Percentiles rank a stretch among this genome's conserved stretches.
These are phyloP conservation scores for Pelagia noctiluca DNA, from an alignment of 30 jellyfish, hydroid and myxozoan genomes.

Conservation along the genomic window DNA sequence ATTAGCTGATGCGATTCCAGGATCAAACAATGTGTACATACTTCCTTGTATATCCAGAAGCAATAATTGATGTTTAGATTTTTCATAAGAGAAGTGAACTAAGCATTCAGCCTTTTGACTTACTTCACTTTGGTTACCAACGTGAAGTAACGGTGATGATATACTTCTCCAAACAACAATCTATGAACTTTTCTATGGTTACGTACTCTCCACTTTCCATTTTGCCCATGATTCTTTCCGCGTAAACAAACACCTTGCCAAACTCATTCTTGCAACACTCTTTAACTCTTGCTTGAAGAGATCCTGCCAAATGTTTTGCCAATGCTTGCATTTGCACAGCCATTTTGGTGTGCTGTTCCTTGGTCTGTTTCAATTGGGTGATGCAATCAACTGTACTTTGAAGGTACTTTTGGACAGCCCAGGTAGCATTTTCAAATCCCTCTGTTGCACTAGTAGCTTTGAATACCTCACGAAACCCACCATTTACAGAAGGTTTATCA, in stretches of 20 bases:
- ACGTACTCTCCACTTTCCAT: not conserved
- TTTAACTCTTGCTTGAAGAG: not conserved
- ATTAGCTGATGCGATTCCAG: conserved; percentile 30
- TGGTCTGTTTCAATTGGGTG: not conserved
- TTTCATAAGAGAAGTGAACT: too few relatives aligned
- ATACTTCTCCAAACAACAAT: too few relatives aligned
- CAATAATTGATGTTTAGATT: conserved; percentile 36
- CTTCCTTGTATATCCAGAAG: conserved; percentile 56
- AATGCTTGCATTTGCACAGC: conserved; percentile 8
- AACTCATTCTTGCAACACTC: not conserved
- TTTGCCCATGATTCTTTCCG: not conserved
- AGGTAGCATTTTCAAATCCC: not conserved
- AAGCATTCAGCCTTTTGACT: too few relatives aligned
- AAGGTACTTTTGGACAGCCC: conserved; percentile 10
- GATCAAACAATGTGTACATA: conserved; percentile 33
- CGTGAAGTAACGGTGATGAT: too few relatives aligned
- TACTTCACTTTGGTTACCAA: too few relatives aligned
- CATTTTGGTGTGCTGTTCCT: not conserved
- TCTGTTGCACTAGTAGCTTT: conserved; percentile 11
- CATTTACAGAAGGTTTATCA: conserved; percentile 6
- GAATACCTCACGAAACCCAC: conserved; percentile 34
- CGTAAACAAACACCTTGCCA: not conserved
- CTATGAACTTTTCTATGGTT: conserved; percentile 9
- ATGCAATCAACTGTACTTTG: not conserved
- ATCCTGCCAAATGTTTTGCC: conserved; percentile 13